Base-by-base conservation (phyloP, 1,140 invertebrate species). In the Euura saliciscinereae region DNA sequence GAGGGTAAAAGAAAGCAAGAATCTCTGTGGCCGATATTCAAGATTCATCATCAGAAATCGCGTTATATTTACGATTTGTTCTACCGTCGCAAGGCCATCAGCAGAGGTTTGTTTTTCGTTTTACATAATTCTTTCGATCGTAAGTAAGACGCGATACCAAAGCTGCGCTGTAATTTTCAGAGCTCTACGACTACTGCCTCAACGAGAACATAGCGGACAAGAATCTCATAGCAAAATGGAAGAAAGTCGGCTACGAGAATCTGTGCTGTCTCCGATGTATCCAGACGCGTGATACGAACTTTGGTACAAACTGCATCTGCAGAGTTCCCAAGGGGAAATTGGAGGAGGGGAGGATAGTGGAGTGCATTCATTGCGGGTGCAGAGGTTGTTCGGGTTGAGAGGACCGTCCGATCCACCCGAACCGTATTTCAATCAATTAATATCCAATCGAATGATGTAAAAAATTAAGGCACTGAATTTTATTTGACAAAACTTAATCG, bases 241-340 rank as follows among this genome's bases (percentile, higher is more conserved):
- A 99, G 85, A 99, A 99, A 86, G 95, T 97, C 77, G 99, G 99
- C 0, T 99, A 99, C 89, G 99, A 99, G 88, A 99, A 99, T 85
- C 88, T 99, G 4, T 99, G 99, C 82, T 99, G 99, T 85, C 88
- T 99, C n/a, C 90, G 98, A 8, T 99, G 99, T 84, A 99, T 99
- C 82, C 99, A 99, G 83, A 96, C 97, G 0, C 91, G 98, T 80
- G 98, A 99, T 82, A 99, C 99, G 2, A 99, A 99, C 88, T 99
- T 99, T 89, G 97, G 96, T 2, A 99, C 99, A 0, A 99, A 99
- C 86, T 99, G 99, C 82, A 99, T 99, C 75, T 99, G 99, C 84
- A 88, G 99, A 75, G 99, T 99, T 4, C 99, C 99, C 1, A 99
- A 99, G 87, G 94, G 94, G 45, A 99, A 99, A 89, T 86, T 99